These are phyloP conservation scores for Lapara coniferarum DNA, from an alignment of 2,888 invertebrate species.

Conservation along the genomic window DNA sequence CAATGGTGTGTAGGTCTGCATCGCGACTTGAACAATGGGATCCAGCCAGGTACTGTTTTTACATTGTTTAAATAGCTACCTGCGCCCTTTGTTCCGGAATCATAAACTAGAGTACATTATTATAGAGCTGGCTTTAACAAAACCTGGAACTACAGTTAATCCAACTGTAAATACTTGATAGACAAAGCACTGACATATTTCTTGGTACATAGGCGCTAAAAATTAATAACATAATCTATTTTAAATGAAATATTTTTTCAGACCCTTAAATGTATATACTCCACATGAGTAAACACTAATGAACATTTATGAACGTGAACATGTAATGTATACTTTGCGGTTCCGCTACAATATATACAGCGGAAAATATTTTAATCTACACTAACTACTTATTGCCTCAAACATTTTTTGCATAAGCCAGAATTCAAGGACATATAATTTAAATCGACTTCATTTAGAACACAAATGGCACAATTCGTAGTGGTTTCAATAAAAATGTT, in stretches of 20 bases:
- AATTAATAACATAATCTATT: not conserved
- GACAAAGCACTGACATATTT: not conserved
- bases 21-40: constrained; percentile 48
- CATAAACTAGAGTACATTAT: constrained; percentile 20
- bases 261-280: no score
- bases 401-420: not conserved
- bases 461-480: not conserved
- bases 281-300: not conserved
- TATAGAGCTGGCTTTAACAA: constrained; percentile 18
- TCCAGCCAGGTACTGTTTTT: constrained; percentile 42
- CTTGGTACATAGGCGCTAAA: not conserved
- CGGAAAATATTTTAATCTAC: not conserved
- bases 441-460: not conserved
- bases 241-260: no score
- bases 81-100: constrained; percentile 58
- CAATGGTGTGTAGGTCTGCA: constrained; percentile 42
- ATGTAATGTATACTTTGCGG: not conserved
- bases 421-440: not conserved
- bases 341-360: not conserved
- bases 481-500: not conserved
- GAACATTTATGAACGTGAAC: not conserved
- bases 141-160: constrained; percentile 26
- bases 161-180: not conserved
- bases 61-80: constrained; percentile 61
- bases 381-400: not conserved